Evolutionary conservation across 2,113 vertebrate species (phyloP).

Genomic region (Pongo pygmaeus): DNA sequence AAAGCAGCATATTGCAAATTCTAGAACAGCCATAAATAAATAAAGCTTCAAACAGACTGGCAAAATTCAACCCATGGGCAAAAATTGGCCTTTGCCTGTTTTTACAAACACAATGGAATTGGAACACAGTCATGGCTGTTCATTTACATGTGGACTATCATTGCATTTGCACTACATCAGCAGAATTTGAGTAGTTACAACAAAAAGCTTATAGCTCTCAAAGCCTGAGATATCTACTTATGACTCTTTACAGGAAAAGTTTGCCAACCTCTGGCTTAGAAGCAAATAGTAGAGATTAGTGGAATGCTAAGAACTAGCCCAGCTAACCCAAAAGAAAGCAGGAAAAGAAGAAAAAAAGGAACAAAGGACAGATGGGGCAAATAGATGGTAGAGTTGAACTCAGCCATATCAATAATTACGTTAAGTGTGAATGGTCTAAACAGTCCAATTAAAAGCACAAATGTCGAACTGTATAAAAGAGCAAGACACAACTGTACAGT

Average conservation of each 20-base stretch:
- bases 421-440: conserved; percentile 20
- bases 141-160: neutral
- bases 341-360: neutral
- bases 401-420: neutral
- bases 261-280: neutral
- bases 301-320: neutral
- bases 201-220: neutral
- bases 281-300: neutral
- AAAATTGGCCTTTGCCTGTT: neutral
- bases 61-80: neutral
- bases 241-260: neutral
- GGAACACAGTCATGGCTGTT: neutral
- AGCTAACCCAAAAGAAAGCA: neutral
- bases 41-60: neutral
- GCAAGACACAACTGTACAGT: neutral
- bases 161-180: neutral
- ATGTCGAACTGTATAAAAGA: neutral
- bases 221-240: neutral
- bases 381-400: neutral
- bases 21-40: neutral
- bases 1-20: neutral
- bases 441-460: neutral
- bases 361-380: neutral
- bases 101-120: neutral
- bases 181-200: conserved; percentile 7